Base-by-base conservation (phyloP, 2,113 vertebrate species). In the Forbesichthys agassizii region DNA sequence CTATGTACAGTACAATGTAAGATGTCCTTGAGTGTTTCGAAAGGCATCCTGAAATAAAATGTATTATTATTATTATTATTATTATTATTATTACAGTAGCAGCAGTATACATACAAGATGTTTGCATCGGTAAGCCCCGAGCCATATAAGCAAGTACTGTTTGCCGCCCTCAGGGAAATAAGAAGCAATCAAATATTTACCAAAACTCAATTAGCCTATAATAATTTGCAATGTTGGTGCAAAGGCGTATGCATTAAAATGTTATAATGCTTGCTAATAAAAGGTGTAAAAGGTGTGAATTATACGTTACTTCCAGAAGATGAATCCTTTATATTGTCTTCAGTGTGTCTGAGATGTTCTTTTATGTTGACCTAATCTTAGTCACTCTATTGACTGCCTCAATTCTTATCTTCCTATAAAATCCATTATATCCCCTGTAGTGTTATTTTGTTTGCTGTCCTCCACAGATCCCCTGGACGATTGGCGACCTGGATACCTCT, bases 301-400 rank as follows among this genome's bases (percentile, higher is more conserved):
- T 56, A 49, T 57, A 14, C 66, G 33, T 60, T 64, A 13, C 65
- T 54, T 66, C 52, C 54, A 59, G 46, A 16, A 11, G 48, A 18
- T 42, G 46, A 66, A 66, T 59, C 51, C 1, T n/a, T 72, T 58
- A 0, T 11, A 55, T 60, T 64, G 46, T 33, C 70, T 69, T 5
- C 20, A 20, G 51, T 75, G 60, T 68, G 68, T 78, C 67, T 14
- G 64, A 78, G 61, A 49, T 64, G 53, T 70, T 71, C 3, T 3
- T n/a, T 0, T 8, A 36, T 9, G 52, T 52, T 73, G 73, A 81
- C 71, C 71, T 11, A 3, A 59, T 52, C 69, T 82, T 63, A 65
- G 79, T 72, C 68, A 68, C 71, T 74, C 68, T 36, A 86, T 75
- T 80, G 75, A 84, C 66, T 75, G 73, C n/a, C 27, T 27, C 27